phyloP scores from a whole-genome alignment of 2,113 vertebrate species.

The Aix galericulata region DNA sequence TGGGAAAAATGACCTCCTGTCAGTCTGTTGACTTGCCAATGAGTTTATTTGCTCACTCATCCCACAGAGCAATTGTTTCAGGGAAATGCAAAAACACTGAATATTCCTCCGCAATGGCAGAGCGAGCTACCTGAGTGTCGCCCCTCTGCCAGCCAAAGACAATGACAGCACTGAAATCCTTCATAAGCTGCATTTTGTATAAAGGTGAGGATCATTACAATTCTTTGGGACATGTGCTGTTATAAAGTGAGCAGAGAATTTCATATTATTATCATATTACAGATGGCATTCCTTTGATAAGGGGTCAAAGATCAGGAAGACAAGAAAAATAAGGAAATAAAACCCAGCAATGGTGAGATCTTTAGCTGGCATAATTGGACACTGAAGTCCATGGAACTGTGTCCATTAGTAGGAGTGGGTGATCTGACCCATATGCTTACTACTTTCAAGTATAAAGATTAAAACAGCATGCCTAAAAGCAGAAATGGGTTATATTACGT shows the following conservation, averaged over 20 bases:
- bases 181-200: not conserved
- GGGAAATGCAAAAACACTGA: not conserved
- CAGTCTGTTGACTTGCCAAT: not conserved
- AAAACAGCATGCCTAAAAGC: constrained; percentile 44
- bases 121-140: not conserved
- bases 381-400: constrained; percentile 9
- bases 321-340: constrained; percentile 70
- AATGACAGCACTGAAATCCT: not conserved
- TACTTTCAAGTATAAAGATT: constrained; percentile 59
- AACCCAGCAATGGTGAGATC: constrained; percentile 34
- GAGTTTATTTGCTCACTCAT: not conserved
- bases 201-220: not conserved
- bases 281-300: not conserved
- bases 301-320: constrained; percentile 56
- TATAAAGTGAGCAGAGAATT: constrained; percentile 21
- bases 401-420: constrained; percentile 60
- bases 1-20: not conserved
- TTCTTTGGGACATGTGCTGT: not conserved
- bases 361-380: constrained; percentile 55
- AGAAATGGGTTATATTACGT: constrained; percentile 41
- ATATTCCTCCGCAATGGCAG: not conserved
- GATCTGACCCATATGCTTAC: constrained; percentile 57
- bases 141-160: not conserved
- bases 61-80: not conserved
- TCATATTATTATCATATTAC: constrained; percentile 58